phyloP scores from a whole-genome alignment of 2,113 vertebrate genomes.

The Chaenocephalus aceratus region DNA sequence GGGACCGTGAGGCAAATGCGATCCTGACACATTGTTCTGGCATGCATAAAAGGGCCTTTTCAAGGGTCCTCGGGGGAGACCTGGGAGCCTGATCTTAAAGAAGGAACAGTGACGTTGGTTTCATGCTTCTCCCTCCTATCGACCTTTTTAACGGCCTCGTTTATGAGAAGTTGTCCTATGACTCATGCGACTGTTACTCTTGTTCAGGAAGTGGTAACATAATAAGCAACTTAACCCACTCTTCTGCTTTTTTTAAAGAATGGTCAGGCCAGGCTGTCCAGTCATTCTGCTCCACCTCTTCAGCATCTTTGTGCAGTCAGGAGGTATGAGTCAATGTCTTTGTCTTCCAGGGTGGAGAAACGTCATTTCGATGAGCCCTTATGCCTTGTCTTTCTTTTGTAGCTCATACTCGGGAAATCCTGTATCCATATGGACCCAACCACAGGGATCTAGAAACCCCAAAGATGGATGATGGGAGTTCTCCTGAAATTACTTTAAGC shows the following conservation, averaged over 20 bases:
- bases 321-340: slow-evolving; percentile 67
- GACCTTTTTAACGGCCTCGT: slow-evolving; percentile 41
- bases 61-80: slow-evolving; percentile 80
- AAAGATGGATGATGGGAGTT: slow-evolving; percentile 98
- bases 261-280: slow-evolving; percentile 82
- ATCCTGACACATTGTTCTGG: slow-evolving; percentile 85
- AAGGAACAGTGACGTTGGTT: slow-evolving; percentile 68
- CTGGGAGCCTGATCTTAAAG: slow-evolving; percentile 87
- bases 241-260: slow-evolving; percentile 69
- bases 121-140: slow-evolving; percentile 58
- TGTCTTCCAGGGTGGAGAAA: not conserved
- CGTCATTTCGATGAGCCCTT: slow-evolving; percentile 7
- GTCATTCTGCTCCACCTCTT: slow-evolving; percentile 82
- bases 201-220: not conserved
- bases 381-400: slow-evolving; percentile 22
- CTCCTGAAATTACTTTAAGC: slow-evolving; percentile 89
- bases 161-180: slow-evolving; percentile 60
- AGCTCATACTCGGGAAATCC: slow-evolving; percentile 86
- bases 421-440: slow-evolving; percentile 88
- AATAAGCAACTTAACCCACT: not conserved
- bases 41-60: slow-evolving; percentile 85
- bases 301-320: slow-evolving; percentile 72
- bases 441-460: slow-evolving; percentile 89
- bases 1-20: slow-evolving; percentile 82
- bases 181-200: slow-evolving; percentile 46